phyloP scores from a whole-genome alignment of 2,113 vertebrate species.

The Leucosticte australis region DNA sequence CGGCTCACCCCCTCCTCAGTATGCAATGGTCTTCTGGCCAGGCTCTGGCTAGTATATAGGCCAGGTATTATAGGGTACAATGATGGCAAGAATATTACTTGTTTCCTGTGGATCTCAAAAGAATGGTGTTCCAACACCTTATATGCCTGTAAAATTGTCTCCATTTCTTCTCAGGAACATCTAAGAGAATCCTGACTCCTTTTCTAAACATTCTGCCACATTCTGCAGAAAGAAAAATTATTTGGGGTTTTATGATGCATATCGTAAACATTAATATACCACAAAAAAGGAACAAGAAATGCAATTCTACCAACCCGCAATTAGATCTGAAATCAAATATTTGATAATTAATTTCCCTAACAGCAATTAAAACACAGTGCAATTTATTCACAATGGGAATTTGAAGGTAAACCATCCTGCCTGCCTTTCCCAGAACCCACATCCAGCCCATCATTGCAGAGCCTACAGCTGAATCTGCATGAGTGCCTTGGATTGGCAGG shows the following conservation, averaged over 20 bases:
- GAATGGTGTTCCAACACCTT: not conserved
- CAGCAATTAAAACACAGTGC: not conserved
- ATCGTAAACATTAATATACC: not conserved
- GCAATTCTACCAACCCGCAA: not conserved
- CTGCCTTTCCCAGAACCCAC: not conserved
- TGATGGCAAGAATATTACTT: not conserved
- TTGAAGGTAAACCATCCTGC: not conserved
- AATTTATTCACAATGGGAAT: not conserved
- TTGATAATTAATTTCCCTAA: not conserved
- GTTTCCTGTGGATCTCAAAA: not conserved
- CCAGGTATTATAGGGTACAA: not conserved
- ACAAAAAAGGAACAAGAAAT: not conserved
- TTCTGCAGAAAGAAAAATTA: not conserved
- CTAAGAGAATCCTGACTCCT: not conserved
- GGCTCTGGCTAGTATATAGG: not conserved
- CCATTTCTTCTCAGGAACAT: not conserved
- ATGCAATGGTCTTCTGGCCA: not conserved
- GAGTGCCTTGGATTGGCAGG: not conserved
- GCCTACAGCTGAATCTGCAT: fast-evolving
- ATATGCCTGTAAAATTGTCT: not conserved
- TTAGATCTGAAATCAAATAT: not conserved
- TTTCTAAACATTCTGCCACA: not conserved
- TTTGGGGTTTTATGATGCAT: not conserved
- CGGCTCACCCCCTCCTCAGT: not conserved
- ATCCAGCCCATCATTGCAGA: not conserved